phyloP scores from a whole-genome alignment of 2,797 vertebrate species.

The Acrossocheilus fasciatus region DNA sequence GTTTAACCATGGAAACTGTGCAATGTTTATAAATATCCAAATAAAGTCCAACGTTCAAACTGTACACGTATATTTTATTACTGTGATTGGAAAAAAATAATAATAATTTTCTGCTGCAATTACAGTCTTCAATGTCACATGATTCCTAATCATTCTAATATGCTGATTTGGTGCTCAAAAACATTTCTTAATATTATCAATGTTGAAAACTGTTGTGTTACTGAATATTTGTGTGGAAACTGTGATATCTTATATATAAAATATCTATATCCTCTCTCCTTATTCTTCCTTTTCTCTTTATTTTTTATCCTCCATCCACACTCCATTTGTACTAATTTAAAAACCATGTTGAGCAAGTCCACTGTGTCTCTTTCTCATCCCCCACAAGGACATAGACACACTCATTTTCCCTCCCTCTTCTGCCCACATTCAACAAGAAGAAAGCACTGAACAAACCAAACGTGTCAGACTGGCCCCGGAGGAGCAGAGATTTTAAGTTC shows the following conservation, averaged over 20 bases:
- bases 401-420: slow-evolving; percentile 26
- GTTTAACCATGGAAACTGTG: too few relatives aligned
- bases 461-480: slow-evolving; percentile 42
- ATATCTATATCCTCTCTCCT: background rate
- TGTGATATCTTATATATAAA: background rate
- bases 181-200: too few relatives aligned
- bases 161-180: background rate
- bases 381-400: slow-evolving; percentile 29
- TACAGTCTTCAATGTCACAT: background rate
- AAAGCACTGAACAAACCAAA: slow-evolving; percentile 52
- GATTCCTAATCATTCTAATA: background rate
- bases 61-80: too few relatives aligned
- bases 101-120: too few relatives aligned
- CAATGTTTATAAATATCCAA: too few relatives aligned
- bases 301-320: slow-evolving; percentile 2
- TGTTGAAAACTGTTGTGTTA: background rate
- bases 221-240: background rate
- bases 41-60: too few relatives aligned
- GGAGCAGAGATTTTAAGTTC: slow-evolving; percentile 48
- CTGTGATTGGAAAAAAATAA: too few relatives aligned
- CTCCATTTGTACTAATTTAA: slow-evolving; percentile 48
- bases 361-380: slow-evolving; percentile 25
- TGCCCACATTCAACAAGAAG: slow-evolving; percentile 49
- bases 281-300: slow-evolving; percentile 3
- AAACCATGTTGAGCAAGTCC: slow-evolving; percentile 45